phyloP scores from a whole-genome alignment of 2,113 vertebrate species.

The Labrus mixtus region DNA sequence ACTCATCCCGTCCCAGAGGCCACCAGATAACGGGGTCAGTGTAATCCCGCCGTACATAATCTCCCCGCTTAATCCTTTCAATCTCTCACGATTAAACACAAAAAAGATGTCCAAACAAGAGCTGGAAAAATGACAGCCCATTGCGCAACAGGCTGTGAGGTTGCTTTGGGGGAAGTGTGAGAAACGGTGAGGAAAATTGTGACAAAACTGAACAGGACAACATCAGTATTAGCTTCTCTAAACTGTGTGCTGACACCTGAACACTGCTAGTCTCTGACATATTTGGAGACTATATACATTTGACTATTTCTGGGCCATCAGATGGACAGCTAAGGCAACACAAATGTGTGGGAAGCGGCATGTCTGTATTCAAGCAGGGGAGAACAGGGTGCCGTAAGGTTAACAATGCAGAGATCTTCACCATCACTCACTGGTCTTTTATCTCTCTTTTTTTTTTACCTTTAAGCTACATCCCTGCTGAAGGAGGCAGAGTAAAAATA shows the following conservation, averaged over 20 bases:
- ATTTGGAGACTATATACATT: not conserved
- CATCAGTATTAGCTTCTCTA: not conserved
- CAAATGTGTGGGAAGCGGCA: constrained; percentile 30
- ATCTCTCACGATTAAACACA: constrained; percentile 77
- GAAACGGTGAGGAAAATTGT: constrained; percentile 17
- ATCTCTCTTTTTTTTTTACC: constrained; percentile 44
- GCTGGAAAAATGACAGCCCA: constrained; percentile 40
- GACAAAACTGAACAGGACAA: constrained; percentile 4
- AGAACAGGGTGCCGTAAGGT: constrained; percentile 38
- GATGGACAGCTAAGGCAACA: constrained; percentile 43
- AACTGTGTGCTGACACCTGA: constrained; percentile 20
- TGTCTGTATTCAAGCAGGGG: constrained; percentile 40
- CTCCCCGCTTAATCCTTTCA: constrained; percentile 74
- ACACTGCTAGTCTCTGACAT: not conserved
- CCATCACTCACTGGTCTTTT: constrained; percentile 61
- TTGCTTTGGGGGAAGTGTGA: constrained; percentile 20
- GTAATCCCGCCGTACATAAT: constrained; percentile 77
- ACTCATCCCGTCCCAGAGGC: constrained; percentile 46
- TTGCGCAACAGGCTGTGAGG: constrained; percentile 40
- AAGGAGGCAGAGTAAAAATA: constrained; percentile 42
- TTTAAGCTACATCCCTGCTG: constrained; percentile 42
- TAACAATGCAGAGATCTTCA: constrained; percentile 64
- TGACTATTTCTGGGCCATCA: constrained; percentile 19
- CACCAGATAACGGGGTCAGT: constrained; percentile 67
- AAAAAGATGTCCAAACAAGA: constrained; percentile 75